Percentiles rank a stretch among this genome's conserved stretches.
Conservation (phyloP, 2,888 invertebrate species). For the Lampropteryx suffumata region DNA sequence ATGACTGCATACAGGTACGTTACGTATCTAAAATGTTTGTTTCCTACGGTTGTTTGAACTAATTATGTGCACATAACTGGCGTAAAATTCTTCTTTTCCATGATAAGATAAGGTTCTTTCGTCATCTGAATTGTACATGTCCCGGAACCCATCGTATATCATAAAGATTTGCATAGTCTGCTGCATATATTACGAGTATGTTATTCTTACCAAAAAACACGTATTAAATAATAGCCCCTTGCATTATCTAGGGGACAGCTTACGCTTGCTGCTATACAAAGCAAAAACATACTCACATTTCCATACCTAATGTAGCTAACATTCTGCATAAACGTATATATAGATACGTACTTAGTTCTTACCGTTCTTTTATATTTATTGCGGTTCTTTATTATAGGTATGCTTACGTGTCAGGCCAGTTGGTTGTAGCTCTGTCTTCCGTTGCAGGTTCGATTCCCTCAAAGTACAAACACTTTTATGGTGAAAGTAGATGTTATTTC, state of each 20-base stretch:
- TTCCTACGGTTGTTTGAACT: neutral
- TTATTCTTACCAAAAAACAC: constrained; percentile 15
- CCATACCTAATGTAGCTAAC: constrained; percentile 6
- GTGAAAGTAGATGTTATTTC: too few relatives aligned
- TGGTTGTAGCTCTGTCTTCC: too few relatives aligned
- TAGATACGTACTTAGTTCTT: neutral
- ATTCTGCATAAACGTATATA: constrained; percentile 9
- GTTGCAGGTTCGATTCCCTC: too few relatives aligned
- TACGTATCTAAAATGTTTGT: constrained; percentile 19
- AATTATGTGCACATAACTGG: neutral
- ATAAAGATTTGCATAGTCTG: constrained; percentile 22
- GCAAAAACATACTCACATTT: constrained; percentile 18
- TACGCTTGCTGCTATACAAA: constrained; percentile 3
- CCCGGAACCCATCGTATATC: constrained; percentile 22
- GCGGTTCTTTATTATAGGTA: too few relatives aligned
- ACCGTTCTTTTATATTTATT: too few relatives aligned
- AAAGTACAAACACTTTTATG: too few relatives aligned
- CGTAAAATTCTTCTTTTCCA: constrained; percentile 4
- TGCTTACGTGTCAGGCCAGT: too few relatives aligned
- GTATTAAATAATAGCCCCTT: constrained; percentile 1
- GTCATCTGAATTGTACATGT: constrained; percentile 19
- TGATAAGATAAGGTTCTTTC: constrained; percentile 22
- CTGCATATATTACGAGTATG: constrained; percentile 9
- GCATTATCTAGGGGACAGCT: constrained; percentile 3
- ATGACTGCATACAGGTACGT: too few relatives aligned